Evolutionary conservation across 2,113 vertebrate species (phyloP).

Genomic region (Gambusia affinis): DNA sequence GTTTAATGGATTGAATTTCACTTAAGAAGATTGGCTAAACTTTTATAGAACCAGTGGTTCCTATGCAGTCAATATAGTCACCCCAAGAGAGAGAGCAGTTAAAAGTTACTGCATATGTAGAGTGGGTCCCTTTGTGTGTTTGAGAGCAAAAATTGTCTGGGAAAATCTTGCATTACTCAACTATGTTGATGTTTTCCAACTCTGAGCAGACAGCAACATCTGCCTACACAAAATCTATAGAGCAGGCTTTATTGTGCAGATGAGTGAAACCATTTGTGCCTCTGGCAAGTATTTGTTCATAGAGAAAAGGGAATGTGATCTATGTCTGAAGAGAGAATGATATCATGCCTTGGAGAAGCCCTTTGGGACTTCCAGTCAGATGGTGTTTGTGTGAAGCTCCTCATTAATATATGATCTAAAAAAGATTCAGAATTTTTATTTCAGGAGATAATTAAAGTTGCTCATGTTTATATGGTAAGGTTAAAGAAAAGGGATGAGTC

Average conservation of each 20-base stretch:
- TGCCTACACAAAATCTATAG: constrained; percentile 23
- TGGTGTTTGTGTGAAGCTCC: not conserved
- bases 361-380: constrained; percentile 4
- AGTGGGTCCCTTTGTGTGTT: not conserved
- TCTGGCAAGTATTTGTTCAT: constrained; percentile 33
- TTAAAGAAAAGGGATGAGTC: not conserved
- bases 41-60: not conserved
- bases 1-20: not conserved
- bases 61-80: not conserved
- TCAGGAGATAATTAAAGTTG: not conserved
- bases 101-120: not conserved
- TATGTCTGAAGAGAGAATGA: constrained; percentile 54
- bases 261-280: constrained; percentile 16
- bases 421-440: not conserved
- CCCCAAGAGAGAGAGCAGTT: not conserved
- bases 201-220: constrained; percentile 38
- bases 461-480: not conserved
- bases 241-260: constrained; percentile 20
- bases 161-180: constrained; percentile 31
- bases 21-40: not conserved
- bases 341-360: constrained; percentile 44
- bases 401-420: not conserved
- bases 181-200: constrained; percentile 14
- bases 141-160: constrained; percentile 3
- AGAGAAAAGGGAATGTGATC: constrained; percentile 31